Base-by-base conservation (phyloP, 2,113 vertebrate species). In the Ia io region DNA sequence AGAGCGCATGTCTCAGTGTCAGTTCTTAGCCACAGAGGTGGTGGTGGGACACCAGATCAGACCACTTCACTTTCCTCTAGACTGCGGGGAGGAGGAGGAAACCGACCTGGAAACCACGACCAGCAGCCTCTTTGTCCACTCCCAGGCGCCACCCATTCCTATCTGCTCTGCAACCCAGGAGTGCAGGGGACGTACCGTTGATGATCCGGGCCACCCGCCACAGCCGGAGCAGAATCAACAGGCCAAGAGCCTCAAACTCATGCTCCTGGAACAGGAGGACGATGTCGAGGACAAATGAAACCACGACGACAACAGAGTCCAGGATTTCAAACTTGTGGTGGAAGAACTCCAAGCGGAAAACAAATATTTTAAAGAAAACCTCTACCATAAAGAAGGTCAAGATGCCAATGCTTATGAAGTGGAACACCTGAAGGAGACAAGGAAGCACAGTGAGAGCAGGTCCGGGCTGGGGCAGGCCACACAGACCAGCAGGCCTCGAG, bases 181-280 rank as follows among this genome's bases (percentile, higher is more conserved):
- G 28, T 1, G 0, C 40, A 6, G 65, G 63, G 10, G 49, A 90
- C 92, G 1, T 96, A 99, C 99, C 99, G 0, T 99, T 99, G 93
- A 99, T 98, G 18, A 99, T 99, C 96, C 99, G 98, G 93, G 99
- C 99, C 96, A 99, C 99, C 42, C 99, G 98, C 99, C 99, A 99
- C 69, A 99, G 98, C 70, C 99, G 96, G 79, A 99, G 98, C 88
- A 99, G 98, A 32, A 99, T 99, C 79, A 99, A 98, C 40, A 99
- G 98, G 49, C 99, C 99, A 0, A 99, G 98, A 0, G 98, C 99
- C 44, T 99, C 99, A 0, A 99, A 99, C 63, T 98, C 98, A 0
- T 99, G 99, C 96, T 99, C 98, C 1, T 90, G 97, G 97, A 99
- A 99, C 90, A 99, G 79, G 94, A 99, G 98, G 74, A 99, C 96